Evolutionary conservation across 2,888 invertebrate species (phyloP), one percentile per base, ranked within the genome.

Genomic region (Lithosia quadra): DNA sequence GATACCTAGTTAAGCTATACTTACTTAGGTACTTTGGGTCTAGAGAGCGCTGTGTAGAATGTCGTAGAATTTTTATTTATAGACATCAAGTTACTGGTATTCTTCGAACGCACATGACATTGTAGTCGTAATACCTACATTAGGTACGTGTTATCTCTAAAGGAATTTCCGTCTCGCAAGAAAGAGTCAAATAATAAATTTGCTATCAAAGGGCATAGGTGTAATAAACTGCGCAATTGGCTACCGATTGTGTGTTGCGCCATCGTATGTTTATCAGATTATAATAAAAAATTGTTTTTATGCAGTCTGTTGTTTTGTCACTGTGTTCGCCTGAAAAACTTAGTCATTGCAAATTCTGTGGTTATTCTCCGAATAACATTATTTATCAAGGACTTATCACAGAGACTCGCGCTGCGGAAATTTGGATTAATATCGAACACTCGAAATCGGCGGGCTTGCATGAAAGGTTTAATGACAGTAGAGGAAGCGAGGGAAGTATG

Each of bases 261-360:
- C 69, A 69, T 39, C 18, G 22, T 34, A 62, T 68, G 60, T 24
- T 56, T 36, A 81, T 79, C 80, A 67, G 77, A 79, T 71, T 58
- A 64, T n/a, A 66, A 60, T 36, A 61, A 73, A 67, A n/a, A 59
- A 64, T 59, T 69, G 67, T 76, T 76, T 76, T 71, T 60, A 69
- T 60, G 57, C 22, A 62, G 53, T 18, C 28, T 18, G 55, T 59
- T 69, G 63, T 78, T 72, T 75, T 75, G 73, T 59, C 63, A 69
- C 67, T 61, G 36, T 55, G 24, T 67, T 69, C 55, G 34, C 39
- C 34, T 75, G 62, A 71, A 66, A 73, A 65, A 63, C 24, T 77
- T 69, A 79, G 69, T 79, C 79, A 79, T 79, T 9, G 61, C 21
- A 28, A 65, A 63, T 69, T 72, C 69, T 72, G 69, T 5, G 55